Percentiles rank a stretch among this genome's conserved stretches.
Evolutionary conservation across 2,113 vertebrate genomes (phyloP).

Genomic region (Noturus placidus): DNA sequence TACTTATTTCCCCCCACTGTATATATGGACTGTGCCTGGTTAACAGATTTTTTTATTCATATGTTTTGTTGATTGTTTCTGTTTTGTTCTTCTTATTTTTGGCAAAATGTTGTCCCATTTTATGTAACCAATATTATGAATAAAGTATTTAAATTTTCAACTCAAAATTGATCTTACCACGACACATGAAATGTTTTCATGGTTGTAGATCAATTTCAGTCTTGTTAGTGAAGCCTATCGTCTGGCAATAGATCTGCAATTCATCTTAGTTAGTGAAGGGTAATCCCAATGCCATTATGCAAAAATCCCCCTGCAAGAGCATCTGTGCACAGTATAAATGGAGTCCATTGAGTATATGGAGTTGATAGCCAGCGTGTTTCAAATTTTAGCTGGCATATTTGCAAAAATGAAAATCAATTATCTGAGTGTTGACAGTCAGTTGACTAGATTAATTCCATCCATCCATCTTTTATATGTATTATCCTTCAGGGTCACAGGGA

Average conservation of each 20-base stretch:
- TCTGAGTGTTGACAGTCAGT: not conserved
- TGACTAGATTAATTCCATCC: not conserved
- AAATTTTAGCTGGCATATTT: not conserved
- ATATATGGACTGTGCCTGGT: not conserved
- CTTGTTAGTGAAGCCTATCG: not conserved
- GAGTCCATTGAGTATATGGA: not conserved
- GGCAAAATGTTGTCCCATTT: not conserved
- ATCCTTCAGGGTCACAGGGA: too few relatives aligned
- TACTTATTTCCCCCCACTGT: not conserved
- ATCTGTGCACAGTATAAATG: not conserved
- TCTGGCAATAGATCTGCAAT: not conserved
- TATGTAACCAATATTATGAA: not conserved
- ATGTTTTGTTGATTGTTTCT: too few relatives aligned
- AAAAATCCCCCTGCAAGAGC: not conserved
- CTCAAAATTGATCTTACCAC: not conserved
- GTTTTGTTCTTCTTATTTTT: too few relatives aligned
- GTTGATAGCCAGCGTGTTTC: not conserved
- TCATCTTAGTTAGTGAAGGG: not conserved
- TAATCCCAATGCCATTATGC: slow-evolving; percentile 17
- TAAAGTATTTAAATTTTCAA: not conserved
- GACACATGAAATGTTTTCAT: not conserved
- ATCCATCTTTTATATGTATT: too few relatives aligned
- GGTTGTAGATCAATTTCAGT: not conserved
- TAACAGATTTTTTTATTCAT: not conserved
- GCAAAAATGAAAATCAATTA: not conserved